Base-by-base conservation (phyloP, 2,113 vertebrate species). In the Rhinoptilus africanus region DNA sequence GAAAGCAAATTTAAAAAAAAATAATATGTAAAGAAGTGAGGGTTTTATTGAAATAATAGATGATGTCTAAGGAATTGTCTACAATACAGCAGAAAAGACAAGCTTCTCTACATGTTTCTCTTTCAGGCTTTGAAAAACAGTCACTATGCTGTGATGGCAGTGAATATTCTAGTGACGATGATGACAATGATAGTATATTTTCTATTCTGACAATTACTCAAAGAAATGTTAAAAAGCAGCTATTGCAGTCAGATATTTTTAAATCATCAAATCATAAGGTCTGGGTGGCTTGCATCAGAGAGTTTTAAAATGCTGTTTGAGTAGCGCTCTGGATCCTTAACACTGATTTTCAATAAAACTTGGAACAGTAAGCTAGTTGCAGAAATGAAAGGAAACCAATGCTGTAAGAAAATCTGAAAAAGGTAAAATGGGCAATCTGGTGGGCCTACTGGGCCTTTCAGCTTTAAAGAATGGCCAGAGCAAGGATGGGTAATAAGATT, bases 11-110 rank as follows among this genome's bases (percentile, higher is more conserved):
- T 83, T 84, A 41, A 37, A 86, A 41, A 32, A 59, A 88, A 73
- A 7, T 4, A 64, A 22, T 23, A 51, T 15, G 18, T 59, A 74
- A 73, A 76, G n/a, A 82, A 77, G 22, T n/a, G 23, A 76, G 14
- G 1, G 0, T 5, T 22, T 0, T 3, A 67, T 48, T 43, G 0
- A 54, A 57, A 67, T 10, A 66, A 22, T 14, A 39, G 35, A 54
- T 48, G 1, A 45, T 66, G 4, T 37, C 68, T 89, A 3, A 28
- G 62, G 18, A 81, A 71, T 67, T 63, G 22, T 50, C 77, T 78
- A 41, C 13, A 28, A 9, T 54, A 37, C 0, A 5, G 45, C 45
- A 91, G 64, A 71, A 81, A 50, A 67, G 17, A n/a, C 41, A 88
- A 71, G 32, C 7, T 81, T 66, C 41, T 56, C 10, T 37, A 35